Evolutionary conservation across 2,888 invertebrate species (phyloP).

Genomic region (Hirtodrosophila duncani): DNA sequence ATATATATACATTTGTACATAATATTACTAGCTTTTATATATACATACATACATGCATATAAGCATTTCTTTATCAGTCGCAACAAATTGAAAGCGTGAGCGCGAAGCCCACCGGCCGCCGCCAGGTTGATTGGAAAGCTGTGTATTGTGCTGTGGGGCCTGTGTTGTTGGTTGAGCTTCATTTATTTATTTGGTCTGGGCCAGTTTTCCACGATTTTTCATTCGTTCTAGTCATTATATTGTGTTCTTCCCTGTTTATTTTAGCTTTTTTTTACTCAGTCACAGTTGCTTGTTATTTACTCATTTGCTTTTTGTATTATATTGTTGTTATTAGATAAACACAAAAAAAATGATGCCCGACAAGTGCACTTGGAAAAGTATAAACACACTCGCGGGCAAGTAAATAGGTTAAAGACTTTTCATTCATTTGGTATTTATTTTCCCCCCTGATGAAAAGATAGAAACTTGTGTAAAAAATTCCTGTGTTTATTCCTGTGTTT

Average conservation of each 20-base stretch:
- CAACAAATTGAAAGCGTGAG: too few relatives aligned
- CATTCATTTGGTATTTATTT: neutral
- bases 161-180: conserved; percentile 14
- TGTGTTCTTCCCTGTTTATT: conserved; percentile 43
- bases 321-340: conserved; percentile 37
- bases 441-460: neutral
- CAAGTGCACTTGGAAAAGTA: conserved; percentile 49
- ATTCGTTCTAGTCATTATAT: conserved; percentile 24
- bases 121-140: conserved; percentile 10
- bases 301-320: conserved; percentile 35
- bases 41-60: neutral
- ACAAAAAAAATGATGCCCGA: conserved; percentile 35
- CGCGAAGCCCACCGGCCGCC: too few relatives aligned
- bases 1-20: too few relatives aligned
- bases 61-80: neutral
- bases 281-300: conserved; percentile 25
- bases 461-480: too few relatives aligned
- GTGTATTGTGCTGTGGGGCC: conserved; percentile 2
- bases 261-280: conserved; percentile 4
- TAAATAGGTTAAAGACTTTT: neutral
- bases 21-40: too few relatives aligned
- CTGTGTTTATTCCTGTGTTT: too few relatives aligned
- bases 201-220: conserved; percentile 48
- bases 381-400: conserved; percentile 2
- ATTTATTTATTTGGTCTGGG: conserved; percentile 43